phyloP scores from a whole-genome alignment of 2,888 invertebrate genomes.

The Orgyia antiqua region DNA sequence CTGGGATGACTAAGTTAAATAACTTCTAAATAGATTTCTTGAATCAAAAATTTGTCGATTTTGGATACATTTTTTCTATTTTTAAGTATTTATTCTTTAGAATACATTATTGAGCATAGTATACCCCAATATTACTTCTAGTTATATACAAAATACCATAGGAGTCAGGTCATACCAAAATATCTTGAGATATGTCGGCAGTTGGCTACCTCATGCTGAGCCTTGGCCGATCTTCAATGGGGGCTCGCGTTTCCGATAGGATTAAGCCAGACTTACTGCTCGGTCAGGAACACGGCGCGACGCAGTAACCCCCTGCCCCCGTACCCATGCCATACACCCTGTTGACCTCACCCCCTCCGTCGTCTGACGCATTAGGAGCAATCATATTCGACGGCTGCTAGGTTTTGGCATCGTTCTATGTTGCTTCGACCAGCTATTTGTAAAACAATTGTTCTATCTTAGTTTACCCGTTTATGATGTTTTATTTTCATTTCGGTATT shows the following conservation, averaged over 20 bases:
- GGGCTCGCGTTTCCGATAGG: conserved; percentile 75
- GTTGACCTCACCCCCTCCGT: conserved; percentile 35
- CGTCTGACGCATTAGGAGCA: conserved; percentile 71
- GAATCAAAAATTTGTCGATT: too few species aligned
- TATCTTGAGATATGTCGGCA: conserved; percentile 50
- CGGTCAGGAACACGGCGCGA: conserved; percentile 72
- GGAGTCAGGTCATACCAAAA: too few species aligned
- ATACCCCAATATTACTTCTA: too few species aligned
- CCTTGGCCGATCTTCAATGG: conserved; percentile 69
- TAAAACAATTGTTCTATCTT: conserved; percentile 72
- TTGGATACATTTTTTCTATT: too few species aligned
- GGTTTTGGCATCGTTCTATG: conserved; percentile 74
- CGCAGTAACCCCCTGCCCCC: conserved; percentile 42
- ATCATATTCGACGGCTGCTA: conserved; percentile 75
- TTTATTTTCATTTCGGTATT: background rate
- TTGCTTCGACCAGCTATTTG: conserved; percentile 67
- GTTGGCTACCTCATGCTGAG: conserved; percentile 38
- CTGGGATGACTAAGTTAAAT: too few species aligned
- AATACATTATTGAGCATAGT: too few species aligned
- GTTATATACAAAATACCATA: too few species aligned
- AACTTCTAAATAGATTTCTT: too few species aligned
- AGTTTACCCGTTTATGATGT: conserved; percentile 51
- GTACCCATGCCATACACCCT: conserved; percentile 31
- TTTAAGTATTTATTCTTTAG: too few species aligned
- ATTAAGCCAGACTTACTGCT: conserved; percentile 78